Conservation (phyloP, 2,888 invertebrate species). For the Mantis religiosa region DNA sequence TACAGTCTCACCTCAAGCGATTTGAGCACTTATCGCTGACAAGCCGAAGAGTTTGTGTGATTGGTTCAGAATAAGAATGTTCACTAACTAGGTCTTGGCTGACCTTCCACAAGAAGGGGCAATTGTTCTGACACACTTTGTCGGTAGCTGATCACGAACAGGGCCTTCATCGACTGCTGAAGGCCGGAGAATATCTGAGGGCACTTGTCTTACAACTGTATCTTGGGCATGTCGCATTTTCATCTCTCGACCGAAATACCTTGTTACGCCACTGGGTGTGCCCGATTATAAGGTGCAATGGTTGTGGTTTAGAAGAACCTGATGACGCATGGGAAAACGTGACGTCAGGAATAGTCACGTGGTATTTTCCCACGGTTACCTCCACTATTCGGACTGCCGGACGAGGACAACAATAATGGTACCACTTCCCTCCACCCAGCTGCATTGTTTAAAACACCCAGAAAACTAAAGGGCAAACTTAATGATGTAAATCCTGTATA, state of each 20-base stretch:
- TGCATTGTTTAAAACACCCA: not conserved
- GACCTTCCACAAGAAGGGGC: not conserved
- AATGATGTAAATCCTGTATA: not conserved
- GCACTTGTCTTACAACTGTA: not conserved
- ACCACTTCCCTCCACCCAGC: not conserved
- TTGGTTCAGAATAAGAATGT: no score
- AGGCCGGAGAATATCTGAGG: not conserved
- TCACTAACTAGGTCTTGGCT: not conserved
- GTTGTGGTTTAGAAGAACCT: constrained; percentile 3
- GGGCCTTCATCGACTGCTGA: not conserved
- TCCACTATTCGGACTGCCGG: not conserved
- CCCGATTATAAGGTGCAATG: constrained; percentile 15
- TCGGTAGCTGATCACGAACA: not conserved
- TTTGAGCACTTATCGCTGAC: no score
- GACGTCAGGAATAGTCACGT: constrained; percentile 19
- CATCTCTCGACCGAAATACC: not conserved
- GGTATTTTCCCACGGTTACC: constrained; percentile 17
- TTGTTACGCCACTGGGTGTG: not conserved
- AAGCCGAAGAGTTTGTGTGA: no score
- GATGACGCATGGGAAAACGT: constrained; percentile 15
- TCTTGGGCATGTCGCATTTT: not conserved
- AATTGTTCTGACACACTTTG: not conserved
- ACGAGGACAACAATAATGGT: not conserved
- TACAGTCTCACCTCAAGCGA: no score
- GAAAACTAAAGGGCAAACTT: not conserved